A percentile compares a stretch with the other conserved stretches of the same genome.
Evolutionary conservation across 2,888 invertebrate genomes (phyloP).

Genomic region (Prosapia bicincta): DNA sequence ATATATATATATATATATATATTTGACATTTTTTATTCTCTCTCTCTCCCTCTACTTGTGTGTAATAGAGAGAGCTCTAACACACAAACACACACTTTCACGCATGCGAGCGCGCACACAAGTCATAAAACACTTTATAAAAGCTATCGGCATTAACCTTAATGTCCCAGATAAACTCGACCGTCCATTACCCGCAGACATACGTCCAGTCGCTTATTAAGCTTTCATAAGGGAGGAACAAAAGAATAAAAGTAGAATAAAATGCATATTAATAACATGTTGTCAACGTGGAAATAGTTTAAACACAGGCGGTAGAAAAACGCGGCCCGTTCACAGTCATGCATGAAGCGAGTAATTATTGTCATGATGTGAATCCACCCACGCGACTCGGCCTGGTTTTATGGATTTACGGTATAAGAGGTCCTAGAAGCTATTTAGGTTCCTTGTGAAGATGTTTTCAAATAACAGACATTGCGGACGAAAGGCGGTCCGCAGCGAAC

Average conservation of each 20-base stretch:
- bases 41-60: constrained; percentile 34
- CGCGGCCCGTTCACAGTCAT: not conserved
- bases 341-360: not conserved
- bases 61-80: no score
- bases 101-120: no score
- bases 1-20: no score
- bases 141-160: not conserved
- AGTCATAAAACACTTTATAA: not conserved
- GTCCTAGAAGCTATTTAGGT: not conserved
- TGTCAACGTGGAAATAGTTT: not conserved
- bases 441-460: not conserved
- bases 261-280: not conserved
- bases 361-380: not conserved
- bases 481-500: not conserved
- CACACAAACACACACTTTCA: not conserved
- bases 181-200: not conserved
- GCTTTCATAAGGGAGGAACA: not conserved
- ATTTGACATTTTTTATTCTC: no score
- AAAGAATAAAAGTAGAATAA: not conserved
- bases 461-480: not conserved
- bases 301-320: not conserved
- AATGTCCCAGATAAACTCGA: not conserved
- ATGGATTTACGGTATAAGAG: not conserved
- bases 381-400: not conserved
- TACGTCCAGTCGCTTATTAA: constrained; percentile 4